Evolutionary conservation across 1,140 invertebrate species (phyloP).

Genomic region (Ladona fulva): DNA sequence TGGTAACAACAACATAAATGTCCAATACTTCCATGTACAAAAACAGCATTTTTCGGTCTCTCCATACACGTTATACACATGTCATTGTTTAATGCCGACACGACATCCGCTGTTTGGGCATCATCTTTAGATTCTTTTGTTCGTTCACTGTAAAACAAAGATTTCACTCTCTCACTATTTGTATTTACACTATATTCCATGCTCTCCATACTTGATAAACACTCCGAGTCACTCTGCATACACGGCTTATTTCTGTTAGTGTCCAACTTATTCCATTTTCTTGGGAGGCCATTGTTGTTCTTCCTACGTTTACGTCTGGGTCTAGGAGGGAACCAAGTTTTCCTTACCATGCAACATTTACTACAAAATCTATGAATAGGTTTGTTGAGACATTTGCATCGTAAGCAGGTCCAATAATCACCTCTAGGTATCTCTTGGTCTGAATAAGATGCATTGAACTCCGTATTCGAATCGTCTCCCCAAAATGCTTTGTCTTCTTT

Average conservation of each 20-base stretch:
- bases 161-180: no score
- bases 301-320: no score
- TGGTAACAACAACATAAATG: constrained; percentile 60
- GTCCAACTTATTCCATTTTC: no score
- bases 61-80: constrained; percentile 49
- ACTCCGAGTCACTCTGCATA: no score
- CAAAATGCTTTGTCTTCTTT: background rate
- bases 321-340: no score
- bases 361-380: constrained; percentile 54
- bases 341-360: constrained; percentile 51
- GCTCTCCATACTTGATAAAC: no score
- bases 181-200: no score
- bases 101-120: constrained; percentile 17
- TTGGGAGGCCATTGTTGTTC: no score
- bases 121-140: no score
- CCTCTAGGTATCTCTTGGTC: constrained; percentile 45
- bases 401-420: constrained; percentile 52
- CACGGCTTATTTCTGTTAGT: no score
- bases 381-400: constrained; percentile 49
- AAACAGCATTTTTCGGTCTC: constrained; percentile 51
- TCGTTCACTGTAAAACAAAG: no score
- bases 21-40: constrained; percentile 50
- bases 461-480: background rate
- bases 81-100: constrained; percentile 33
- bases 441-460: background rate